These are phyloP conservation scores for Glyptemys insculpta DNA, from an alignment of 2,797 vertebrate species.

Conservation along the genomic window DNA sequence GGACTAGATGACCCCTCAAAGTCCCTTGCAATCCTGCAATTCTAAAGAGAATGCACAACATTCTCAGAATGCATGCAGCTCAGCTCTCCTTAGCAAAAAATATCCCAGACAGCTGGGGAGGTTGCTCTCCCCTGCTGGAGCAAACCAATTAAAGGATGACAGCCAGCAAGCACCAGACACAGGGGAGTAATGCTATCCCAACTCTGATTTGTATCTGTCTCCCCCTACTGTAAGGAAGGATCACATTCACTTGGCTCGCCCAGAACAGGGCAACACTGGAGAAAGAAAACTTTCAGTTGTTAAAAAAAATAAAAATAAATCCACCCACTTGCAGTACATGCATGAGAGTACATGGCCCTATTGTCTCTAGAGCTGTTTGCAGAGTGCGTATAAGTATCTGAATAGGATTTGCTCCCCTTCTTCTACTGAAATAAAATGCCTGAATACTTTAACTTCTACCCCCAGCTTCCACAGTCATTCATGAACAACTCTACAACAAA, in stretches of 20 bases:
- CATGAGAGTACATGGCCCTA: not conserved
- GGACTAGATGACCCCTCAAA: too few species aligned
- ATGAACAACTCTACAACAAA: not conserved
- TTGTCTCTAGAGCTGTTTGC: not conserved
- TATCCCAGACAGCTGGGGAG: not conserved
- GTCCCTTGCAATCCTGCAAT: too few species aligned
- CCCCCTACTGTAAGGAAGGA: not conserved
- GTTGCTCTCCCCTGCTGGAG: not conserved
- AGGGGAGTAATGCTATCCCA: not conserved
- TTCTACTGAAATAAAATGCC: not conserved
- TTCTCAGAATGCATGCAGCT: not conserved
- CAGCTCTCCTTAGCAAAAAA: not conserved
- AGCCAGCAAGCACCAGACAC: not conserved
- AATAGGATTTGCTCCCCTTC: not conserved
- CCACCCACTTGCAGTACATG: not conserved
- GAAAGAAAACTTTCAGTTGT: not conserved
- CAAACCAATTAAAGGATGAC: not conserved
- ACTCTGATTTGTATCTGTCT: not conserved
- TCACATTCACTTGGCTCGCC: not conserved
- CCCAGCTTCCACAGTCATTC: not conserved
- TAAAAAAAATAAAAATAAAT: not conserved
- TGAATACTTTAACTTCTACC: not conserved
- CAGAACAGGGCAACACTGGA: not conserved
- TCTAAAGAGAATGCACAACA: not conserved
- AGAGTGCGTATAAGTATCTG: fast-evolving